Conservation (phyloP, 1,140 invertebrate genomes). For the Bombus breviceps region DNA sequence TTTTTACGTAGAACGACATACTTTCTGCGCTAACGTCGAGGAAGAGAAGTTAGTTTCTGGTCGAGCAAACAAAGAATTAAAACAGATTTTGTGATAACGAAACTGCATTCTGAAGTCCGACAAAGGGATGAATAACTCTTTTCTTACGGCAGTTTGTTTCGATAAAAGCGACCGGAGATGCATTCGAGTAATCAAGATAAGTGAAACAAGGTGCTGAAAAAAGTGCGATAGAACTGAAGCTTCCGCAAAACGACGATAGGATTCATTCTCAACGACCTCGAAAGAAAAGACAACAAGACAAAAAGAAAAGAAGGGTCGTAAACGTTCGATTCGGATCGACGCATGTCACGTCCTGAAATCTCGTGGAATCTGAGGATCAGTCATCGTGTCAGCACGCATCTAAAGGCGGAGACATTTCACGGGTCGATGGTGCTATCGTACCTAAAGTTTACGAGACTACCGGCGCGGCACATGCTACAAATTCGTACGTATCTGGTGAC, state of each 20-base stretch:
- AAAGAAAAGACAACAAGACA: too few species aligned
- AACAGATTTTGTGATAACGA: not conserved
- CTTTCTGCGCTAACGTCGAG: not conserved
- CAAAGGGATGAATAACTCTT: slow-evolving; percentile 5
- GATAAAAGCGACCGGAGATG: not conserved
- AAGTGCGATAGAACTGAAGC: not conserved
- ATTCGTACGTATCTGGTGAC: not conserved
- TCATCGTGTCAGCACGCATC: not conserved
- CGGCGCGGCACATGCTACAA: not conserved
- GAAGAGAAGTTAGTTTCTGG: not conserved
- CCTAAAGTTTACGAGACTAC: not conserved
- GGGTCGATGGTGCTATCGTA: not conserved
- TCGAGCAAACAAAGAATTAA: not conserved
- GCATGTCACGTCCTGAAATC: not conserved
- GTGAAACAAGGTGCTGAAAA: not conserved
- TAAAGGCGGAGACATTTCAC: not conserved
- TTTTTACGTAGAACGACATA: not conserved
- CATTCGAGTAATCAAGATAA: not conserved
- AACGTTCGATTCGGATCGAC: not conserved
- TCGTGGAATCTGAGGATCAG: not conserved
- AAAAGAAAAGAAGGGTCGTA: not conserved
- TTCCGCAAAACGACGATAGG: not conserved
- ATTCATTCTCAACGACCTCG: not conserved
- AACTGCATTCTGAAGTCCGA: not conserved
- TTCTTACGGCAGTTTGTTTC: not conserved